Evolutionary conservation across 2,888 invertebrate species (phyloP).

Genomic region (Caenorhabditis imperialis): DNA sequence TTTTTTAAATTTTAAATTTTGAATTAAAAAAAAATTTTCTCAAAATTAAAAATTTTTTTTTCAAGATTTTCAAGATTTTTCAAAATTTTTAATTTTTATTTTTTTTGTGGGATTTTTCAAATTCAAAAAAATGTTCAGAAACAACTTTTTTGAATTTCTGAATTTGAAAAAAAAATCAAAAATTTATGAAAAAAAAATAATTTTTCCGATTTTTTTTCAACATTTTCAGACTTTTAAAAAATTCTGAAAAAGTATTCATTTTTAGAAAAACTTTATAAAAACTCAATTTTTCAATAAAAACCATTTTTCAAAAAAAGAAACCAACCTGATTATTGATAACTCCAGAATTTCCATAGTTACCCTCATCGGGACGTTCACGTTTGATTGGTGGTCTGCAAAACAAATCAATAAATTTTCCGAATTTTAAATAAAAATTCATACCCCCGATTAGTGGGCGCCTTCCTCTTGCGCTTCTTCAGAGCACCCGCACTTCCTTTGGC

Average conservation of each 20-base stretch:
- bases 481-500: slow-evolving; percentile 32
- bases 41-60: no score
- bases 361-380: slow-evolving; percentile 10
- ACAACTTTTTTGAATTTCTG: background rate
- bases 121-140: slow-evolving; percentile 2
- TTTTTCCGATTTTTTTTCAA: background rate
- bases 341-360: slow-evolving; percentile 18
- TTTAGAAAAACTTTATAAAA: background rate
- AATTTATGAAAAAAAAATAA: no score
- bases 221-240: background rate
- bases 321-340: slow-evolving; percentile 28
- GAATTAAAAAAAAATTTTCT: background rate
- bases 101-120: background rate
- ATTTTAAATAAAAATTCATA: slow-evolving; percentile 1
- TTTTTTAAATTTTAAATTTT: background rate
- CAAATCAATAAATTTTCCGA: background rate
- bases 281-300: background rate
- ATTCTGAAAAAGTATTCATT: background rate
- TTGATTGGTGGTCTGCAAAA: slow-evolving; percentile 1
- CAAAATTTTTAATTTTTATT: slow-evolving; percentile 2
- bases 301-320: background rate
- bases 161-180: background rate
- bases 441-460: slow-evolving; percentile 28
- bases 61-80: background rate
- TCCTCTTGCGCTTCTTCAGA: slow-evolving; percentile 47